phyloP scores from a whole-genome alignment of 2,888 invertebrate species.

The Cantharis flavilabris region DNA sequence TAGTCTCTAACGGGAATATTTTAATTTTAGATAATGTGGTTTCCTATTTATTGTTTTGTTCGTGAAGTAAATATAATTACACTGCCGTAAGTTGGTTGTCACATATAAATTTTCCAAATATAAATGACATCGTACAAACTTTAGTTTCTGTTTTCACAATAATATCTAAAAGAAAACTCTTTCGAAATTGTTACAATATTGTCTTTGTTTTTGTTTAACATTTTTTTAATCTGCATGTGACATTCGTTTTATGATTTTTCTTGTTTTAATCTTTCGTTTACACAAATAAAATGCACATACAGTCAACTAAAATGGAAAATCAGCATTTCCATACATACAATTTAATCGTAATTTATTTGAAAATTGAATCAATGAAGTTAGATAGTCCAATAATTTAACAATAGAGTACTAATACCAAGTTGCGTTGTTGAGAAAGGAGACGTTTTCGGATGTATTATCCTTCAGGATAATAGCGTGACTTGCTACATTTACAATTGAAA shows the following conservation, averaged over 20 bases:
- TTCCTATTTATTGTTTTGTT: background rate
- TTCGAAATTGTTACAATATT: background rate
- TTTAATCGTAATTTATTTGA: background rate
- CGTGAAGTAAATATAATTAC: background rate
- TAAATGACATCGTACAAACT: background rate
- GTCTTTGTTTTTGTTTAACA: background rate
- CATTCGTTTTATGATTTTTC: background rate
- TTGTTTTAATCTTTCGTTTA: background rate
- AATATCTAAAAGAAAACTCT: background rate
- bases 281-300: too few species aligned
- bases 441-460: background rate
- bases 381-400: background rate
- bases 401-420: background rate
- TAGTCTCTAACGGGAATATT: background rate
- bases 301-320: too few species aligned
- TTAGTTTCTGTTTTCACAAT: background rate
- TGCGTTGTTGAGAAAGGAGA: background rate
- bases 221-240: background rate
- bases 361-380: background rate
- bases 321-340: background rate
- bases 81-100: background rate
- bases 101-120: background rate
- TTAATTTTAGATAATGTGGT: background rate
- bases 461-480: background rate
- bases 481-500: background rate